Base-by-base conservation (phyloP, 2,113 vertebrate genomes). In the Nerophis ophidion region DNA sequence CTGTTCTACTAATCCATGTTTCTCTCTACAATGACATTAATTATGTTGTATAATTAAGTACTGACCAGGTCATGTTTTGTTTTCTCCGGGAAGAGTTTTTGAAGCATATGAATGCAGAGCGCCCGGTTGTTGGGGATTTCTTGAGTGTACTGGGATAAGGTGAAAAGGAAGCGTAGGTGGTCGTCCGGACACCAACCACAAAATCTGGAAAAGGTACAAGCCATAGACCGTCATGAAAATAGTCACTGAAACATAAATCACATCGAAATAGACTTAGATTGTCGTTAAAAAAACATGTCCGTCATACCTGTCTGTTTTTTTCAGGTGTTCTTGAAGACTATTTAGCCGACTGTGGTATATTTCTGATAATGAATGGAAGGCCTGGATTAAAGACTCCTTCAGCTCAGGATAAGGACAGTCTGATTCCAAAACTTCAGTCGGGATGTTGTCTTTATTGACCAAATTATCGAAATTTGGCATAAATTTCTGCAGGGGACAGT, bases 51-150 rank as follows among this genome's bases (percentile, higher is more conserved):
- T 35, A 36, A 34, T 9, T 40, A 44, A 52, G 48, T 45, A 78
- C 94, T 92, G 56, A 98, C 96, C 93, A 97, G 87, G 55, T 94
- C 89, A 7, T 78, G 77, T 75, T 89, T 91, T 11, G 89, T 86
- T 78, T 86, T 92, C 58, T 90, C 80, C 54, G 93, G 93, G 66
- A 98, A 90, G 61, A 90, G 74, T 78, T 90, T 93, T 65, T 87
- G 90, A 64, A 98, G 78, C 90, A 93, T 86, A 72, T 98, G 92
- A 35, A 92, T 85, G 79, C 86, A 94, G 42, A 98, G 82, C 5
- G 68, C 77, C 71, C 92, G 92, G 79, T 91, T 86, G 72, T 90
- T 89, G 72, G 74, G 77, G 7, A 92, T 63, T 55, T 90, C 82
- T 42, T 86, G 79, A 54, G 86, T 86, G 74, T 98, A 98, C 64